Conservation (phyloP, 2,113 vertebrate species). For the Mesembrinibis cayennensis region DNA sequence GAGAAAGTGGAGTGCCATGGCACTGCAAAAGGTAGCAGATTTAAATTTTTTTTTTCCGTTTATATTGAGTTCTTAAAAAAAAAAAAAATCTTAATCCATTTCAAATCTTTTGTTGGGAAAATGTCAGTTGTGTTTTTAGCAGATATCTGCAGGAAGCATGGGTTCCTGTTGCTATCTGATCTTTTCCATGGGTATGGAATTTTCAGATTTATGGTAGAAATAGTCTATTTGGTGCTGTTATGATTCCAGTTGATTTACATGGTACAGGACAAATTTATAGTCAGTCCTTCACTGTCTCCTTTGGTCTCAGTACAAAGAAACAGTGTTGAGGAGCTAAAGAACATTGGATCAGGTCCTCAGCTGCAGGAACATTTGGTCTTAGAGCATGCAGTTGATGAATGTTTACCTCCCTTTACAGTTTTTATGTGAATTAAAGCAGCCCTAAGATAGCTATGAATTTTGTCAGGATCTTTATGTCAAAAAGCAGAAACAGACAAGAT, state of each 20-base stretch:
- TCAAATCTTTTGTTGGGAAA: background rate
- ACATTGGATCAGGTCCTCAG: background rate
- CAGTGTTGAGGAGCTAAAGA: background rate
- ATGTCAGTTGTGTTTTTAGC: rapidly evolving
- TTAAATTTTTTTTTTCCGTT: background rate
- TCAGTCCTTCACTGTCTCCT: background rate
- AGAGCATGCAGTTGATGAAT: background rate
- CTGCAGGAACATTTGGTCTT: background rate
- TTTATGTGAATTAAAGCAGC: background rate
- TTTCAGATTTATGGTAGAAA: background rate
- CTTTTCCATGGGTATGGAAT: background rate
- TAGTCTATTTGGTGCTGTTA: background rate
- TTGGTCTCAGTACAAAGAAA: background rate
- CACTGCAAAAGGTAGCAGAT: background rate
- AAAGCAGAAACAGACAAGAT: background rate
- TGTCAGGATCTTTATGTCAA: background rate
- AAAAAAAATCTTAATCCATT: background rate
- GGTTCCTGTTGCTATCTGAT: background rate
- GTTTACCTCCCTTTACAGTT: background rate
- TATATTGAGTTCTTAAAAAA: background rate
- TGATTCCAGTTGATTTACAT: background rate
- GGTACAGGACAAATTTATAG: background rate
- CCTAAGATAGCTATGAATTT: background rate
- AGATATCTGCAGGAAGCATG: background rate
- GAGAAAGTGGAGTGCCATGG: background rate